Evolutionary conservation across 1,140 invertebrate species (phyloP), one percentile per base, ranked within the genome.

Genomic region (Delia radicum): DNA sequence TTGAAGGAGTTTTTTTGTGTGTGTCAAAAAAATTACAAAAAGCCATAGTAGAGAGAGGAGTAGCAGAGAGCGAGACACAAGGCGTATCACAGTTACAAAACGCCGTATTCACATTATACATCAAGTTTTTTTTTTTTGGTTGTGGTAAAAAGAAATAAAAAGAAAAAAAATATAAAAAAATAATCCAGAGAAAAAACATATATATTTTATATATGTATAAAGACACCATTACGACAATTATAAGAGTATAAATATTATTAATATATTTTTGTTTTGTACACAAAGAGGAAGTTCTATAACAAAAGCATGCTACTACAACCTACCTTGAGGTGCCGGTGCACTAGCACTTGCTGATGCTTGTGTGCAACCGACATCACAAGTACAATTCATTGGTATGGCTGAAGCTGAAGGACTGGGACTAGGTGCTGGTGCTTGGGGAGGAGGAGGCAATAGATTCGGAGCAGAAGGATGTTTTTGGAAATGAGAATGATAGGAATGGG

Each of bases 391-490:
- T 79, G 84, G 81, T 76, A 78, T 85, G 79, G 81, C 81, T 80
- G 83, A 80, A 79, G 84, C 80, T 80, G 86, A 83, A 78, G 83
- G 84, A 80, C 81, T 83, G 75, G 84, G 84, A 80, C 80, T 82
- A 42, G 84, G 82, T 69, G 81, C 78, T n/a, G 82, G 67, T 73
- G 81, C 79, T 73, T 77, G 75, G 1, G 81, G 79, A 77, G 83
- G 81, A 69, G 81, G 76, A 69, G 83, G 83, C 76, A 85, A 76
- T 42, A 85, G 69, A 69, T 85, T 85, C 26, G 83, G 83, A 42
- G 83, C 83, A 65, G 83, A 85, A 18, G 83, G 83, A 81, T 85
- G 83, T 77, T 85, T 85, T 79, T 85, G 83, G 74, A 85, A 85
- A 77, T 85, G 83, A 76, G 83, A 85, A 75, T 85, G 83, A 74